Base-by-base conservation (phyloP, 2,888 invertebrate species). In the Minunthozetes semirufus region DNA sequence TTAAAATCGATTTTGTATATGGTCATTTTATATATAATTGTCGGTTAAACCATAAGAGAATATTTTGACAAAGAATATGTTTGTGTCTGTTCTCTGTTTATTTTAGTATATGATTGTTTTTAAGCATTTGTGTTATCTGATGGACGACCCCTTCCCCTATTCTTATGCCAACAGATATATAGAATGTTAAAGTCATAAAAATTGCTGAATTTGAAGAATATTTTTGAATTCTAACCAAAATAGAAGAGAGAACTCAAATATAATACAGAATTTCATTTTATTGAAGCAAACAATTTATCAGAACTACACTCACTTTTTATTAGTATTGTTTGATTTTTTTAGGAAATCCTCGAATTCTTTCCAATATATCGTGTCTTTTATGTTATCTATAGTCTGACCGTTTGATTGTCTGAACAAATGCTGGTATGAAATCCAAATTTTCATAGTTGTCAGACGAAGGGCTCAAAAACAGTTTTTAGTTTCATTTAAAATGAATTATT, bases 401-500 rank as follows among this genome's bases (percentile, higher is more conserved):
- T 15, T 56, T 11, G n/a, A 19, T 56, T 56, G n/a, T 22, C 19
- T 56, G 56, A 17, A 56, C 11, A 56, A 25, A 56, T 56, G 33
- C 22, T 19, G 9, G n/a, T 56, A 15, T 48, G 15, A 56, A 56
- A 56, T 56, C 56, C 15, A 56, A 25, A 56, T n/a, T n/a, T 50
- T 50, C 19, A 50, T 50, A 50, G 17, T n/a, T 50, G 50, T 33
- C 33, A 33, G 33, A 33, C 33, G 3, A 5, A 8, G 33, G 50
- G 3, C 4, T 11, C 2, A 50, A n/a, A 50, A 50, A 3, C 2
- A 22, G 2, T 19, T 9, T 56, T 25, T 6, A 11, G 1, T 17
- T 56, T 19, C 25, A 56, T 56, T 56, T 22, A 11, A n/a, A 56
- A 56, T 56, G 56, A 56, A 56, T 19, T 56, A 56, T 56, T 56